Conservation (phyloP, 2,888 invertebrate genomes). For the Blastobasis adustella region DNA sequence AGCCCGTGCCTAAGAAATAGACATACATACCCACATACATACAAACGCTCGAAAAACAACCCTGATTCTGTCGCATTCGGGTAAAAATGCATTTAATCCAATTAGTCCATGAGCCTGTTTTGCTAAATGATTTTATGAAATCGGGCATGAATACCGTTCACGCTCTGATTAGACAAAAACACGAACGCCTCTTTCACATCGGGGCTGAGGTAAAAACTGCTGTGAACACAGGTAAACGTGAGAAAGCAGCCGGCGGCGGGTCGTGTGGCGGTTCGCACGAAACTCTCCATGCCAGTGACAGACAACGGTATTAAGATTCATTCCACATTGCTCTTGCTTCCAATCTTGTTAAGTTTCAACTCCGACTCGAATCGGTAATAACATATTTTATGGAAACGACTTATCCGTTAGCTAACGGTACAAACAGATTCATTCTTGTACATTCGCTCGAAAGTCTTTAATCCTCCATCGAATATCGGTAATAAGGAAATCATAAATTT, state of each 20-base stretch:
- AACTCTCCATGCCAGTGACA: slow-evolving; percentile 4
- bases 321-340: not conserved
- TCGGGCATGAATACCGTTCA: not conserved
- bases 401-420: slow-evolving; percentile 3
- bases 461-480: no score
- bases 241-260: slow-evolving; percentile 1
- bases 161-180: slow-evolving; percentile 4
- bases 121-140: not conserved
- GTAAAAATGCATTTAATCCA: no score
- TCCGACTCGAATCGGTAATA: slow-evolving; percentile 6
- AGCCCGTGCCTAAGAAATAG: no score
- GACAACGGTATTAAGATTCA: slow-evolving; percentile 3
- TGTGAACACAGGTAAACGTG: slow-evolving; percentile 4
- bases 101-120: not conserved
- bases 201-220: slow-evolving; percentile 2
- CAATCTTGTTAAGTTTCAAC: slow-evolving; percentile 1
- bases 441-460: no score
- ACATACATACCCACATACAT: no score
- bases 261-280: slow-evolving; percentile 8
- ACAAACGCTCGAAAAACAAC: no score
- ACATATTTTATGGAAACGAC: no score
- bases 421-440: not conserved
- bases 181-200: slow-evolving; percentile 1
- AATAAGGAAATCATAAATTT: no score
- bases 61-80: no score